These are phyloP conservation scores for Hassar affinis DNA, from an alignment of 2,113 vertebrate species.

Conservation along the genomic window DNA sequence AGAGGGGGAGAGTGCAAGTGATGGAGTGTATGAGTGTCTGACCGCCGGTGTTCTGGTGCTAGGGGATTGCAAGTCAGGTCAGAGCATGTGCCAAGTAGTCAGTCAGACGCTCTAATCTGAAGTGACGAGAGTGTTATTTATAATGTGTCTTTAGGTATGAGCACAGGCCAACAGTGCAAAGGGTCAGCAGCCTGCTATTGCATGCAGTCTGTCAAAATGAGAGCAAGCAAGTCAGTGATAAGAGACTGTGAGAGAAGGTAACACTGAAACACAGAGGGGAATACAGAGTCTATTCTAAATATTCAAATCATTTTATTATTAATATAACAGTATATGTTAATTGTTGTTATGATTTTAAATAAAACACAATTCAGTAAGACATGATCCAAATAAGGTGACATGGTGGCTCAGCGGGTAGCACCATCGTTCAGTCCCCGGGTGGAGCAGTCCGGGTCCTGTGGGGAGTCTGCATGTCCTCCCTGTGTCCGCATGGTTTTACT, in stretches of 20 bases:
- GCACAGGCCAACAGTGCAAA: conserved; percentile 56
- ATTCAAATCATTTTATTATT: background rate
- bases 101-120: conserved; percentile 69
- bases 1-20: conserved; percentile 19
- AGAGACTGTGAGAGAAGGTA: conserved; percentile 36
- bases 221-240: background rate
- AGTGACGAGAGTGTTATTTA: conserved; percentile 71
- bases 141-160: conserved; percentile 66
- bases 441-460: too few species aligned
- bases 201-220: conserved; percentile 3
- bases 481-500: too few species aligned
- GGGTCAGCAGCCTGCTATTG: conserved; percentile 53
- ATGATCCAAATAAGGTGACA: background rate
- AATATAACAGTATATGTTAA: background rate
- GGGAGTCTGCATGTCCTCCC: too few species aligned
- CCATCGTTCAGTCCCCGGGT: too few species aligned
- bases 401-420: too few species aligned
- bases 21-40: conserved; percentile 36
- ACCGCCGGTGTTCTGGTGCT: conserved; percentile 54
- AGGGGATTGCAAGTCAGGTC: conserved; percentile 60
- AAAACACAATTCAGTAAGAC: background rate
- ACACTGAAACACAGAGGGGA: conserved; percentile 2
- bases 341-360: background rate
- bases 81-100: conserved; percentile 61
- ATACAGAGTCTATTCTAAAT: background rate